These are phyloP conservation scores for Sabellastarte sp. DNA, from an alignment of 2,888 invertebrate genomes.

Conservation along the genomic window DNA sequence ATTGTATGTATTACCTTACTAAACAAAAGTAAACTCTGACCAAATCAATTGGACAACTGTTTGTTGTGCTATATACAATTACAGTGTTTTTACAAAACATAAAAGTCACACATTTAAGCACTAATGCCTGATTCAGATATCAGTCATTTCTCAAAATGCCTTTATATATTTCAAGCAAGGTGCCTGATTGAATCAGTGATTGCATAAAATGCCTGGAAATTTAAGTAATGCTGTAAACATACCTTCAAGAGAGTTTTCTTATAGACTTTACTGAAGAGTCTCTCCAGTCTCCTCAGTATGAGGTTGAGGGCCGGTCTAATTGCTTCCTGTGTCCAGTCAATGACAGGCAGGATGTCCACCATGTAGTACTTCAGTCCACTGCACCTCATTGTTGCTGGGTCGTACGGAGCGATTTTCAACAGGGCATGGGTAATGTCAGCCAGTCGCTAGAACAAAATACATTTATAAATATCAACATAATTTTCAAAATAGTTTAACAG, in stretches of 20 bases:
- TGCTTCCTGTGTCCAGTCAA: conserved; percentile 93
- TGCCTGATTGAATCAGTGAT: no score
- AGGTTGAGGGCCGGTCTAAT: conserved; percentile 88
- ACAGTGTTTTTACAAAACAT: no score
- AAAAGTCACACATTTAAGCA: no score
- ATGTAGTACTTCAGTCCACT: conserved; percentile 76
- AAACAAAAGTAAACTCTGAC: no score
- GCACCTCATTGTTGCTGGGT: conserved; percentile 95
- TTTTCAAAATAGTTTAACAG: no score
- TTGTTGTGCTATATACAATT: no score
- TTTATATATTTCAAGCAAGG: neutral
- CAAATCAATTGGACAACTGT: no score
- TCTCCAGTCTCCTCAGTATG: conserved; percentile 87
- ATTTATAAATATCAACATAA: no score
- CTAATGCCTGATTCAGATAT: neutral
- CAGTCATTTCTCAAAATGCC: neutral
- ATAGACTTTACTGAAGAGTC: conserved; percentile 94
- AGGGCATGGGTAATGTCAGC: conserved; percentile 96
- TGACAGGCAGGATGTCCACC: conserved; percentile 76
- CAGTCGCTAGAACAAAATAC: conserved; percentile 67
- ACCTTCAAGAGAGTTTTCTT: conserved; percentile 77
- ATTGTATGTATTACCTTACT: no score
- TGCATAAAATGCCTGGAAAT: no score
- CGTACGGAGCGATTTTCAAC: conserved; percentile 96
- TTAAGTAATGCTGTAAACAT: no score